Percentiles rank a stretch among this genome's conserved stretches.
Evolutionary conservation across 2,888 invertebrate genomes (phyloP).

Genomic region (Oscheius sp.): DNA sequence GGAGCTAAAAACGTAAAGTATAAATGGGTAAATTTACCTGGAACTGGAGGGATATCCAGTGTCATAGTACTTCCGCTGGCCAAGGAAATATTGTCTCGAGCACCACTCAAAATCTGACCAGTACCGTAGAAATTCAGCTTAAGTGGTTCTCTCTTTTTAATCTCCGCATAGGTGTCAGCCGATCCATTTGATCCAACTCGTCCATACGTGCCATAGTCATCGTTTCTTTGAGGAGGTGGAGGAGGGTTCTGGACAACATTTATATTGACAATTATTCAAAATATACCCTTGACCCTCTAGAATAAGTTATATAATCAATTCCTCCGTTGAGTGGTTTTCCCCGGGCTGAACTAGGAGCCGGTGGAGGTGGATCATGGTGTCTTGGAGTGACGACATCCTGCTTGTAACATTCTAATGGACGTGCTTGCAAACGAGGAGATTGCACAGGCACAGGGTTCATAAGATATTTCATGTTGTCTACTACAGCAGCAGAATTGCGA

Average conservation of each 20-base stretch:
- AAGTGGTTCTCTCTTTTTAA: constrained; percentile 33
- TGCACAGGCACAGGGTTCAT: constrained; percentile 25
- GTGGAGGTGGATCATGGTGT: constrained; percentile 48
- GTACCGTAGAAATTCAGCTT: constrained; percentile 43
- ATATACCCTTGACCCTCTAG: constrained; percentile 23
- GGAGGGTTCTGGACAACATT: constrained; percentile 10
- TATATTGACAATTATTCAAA: not conserved
- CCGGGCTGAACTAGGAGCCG: constrained; percentile 37
- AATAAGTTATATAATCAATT: constrained; percentile 45
- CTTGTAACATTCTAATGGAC: constrained; percentile 5
- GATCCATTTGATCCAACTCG: not conserved
- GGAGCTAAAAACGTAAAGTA: constrained; percentile 28
- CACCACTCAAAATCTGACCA: constrained; percentile 45
- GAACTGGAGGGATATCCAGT: constrained; percentile 16
- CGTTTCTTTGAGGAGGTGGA: constrained; percentile 17
- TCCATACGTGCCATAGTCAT: constrained; percentile 19
- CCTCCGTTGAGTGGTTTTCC: constrained; percentile 29
- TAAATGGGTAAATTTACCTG: not conserved
- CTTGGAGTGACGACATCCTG: constrained; percentile 20
- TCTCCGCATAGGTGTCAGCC: constrained; percentile 1
- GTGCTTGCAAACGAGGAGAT: constrained; percentile 19
- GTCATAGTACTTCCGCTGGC: constrained; percentile 26
- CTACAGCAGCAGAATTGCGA: constrained; percentile 18
- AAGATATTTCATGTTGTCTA: constrained; percentile 16
- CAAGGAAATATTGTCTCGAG: constrained; percentile 47